Evolutionary conservation across 2,113 vertebrate species (phyloP).

Genomic region (Lamprotornis superbus): DNA sequence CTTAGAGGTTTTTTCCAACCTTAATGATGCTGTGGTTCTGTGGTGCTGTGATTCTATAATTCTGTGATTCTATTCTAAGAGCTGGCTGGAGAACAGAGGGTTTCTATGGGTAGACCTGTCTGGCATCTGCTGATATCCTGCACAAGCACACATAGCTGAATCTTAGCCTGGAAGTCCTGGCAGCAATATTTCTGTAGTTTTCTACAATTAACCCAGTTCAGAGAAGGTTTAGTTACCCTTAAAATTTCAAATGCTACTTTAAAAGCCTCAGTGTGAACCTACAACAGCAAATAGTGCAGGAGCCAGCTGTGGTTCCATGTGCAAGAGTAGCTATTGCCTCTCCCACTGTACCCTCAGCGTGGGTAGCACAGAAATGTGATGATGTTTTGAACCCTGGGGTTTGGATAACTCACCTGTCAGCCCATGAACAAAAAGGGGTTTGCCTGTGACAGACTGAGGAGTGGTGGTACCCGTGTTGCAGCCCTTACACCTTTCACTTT

Average conservation of each 20-base stretch:
- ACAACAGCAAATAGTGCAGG: neutral
- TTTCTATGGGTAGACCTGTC: neutral
- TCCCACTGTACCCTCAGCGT: accelerated
- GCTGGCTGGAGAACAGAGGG: neutral
- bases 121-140: neutral
- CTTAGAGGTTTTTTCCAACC: neutral
- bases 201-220: neutral
- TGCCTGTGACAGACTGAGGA: neutral
- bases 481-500: neutral
- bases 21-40: neutral
- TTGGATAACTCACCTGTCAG: neutral
- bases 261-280: neutral
- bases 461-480: neutral
- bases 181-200: neutral
- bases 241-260: neutral
- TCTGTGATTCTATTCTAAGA: neutral
- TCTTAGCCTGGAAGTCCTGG: neutral
- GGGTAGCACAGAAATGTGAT: neutral
- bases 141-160: neutral
- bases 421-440: neutral
- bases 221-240: neutral
- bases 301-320: neutral
- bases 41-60: neutral
- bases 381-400: neutral
- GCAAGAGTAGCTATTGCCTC: neutral